These are phyloP conservation scores for Heliconius erato DNA, from an alignment of 2,888 invertebrate species.

Conservation along the genomic window DNA sequence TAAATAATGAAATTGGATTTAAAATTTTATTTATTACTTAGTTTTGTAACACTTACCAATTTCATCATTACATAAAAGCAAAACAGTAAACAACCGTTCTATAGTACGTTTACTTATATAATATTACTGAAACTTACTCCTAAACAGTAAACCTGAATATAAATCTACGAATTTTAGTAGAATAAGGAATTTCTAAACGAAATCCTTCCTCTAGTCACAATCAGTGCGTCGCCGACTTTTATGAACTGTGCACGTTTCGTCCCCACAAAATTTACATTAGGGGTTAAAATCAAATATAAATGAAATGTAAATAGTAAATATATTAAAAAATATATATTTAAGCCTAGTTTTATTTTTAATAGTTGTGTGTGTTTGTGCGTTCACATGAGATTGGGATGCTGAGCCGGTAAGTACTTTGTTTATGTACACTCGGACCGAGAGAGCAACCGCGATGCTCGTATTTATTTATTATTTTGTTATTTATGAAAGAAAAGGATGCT, in stretches of 20 bases:
- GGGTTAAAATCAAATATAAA: constrained; percentile 23
- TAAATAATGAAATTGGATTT: neutral
- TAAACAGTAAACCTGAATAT: constrained; percentile 7
- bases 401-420: constrained; percentile 63
- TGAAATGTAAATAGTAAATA: constrained; percentile 30
- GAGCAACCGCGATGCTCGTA: constrained; percentile 60
- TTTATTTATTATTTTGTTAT: constrained; percentile 48
- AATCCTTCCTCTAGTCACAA: neutral
- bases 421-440: constrained; percentile 53
- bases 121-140: neutral
- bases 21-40: neutral
- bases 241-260: constrained; percentile 52
- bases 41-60: neutral
- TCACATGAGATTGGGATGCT: constrained; percentile 61
- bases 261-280: constrained; percentile 18
- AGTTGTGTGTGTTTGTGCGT: constrained; percentile 1
- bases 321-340: neutral
- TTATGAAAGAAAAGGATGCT: neutral
- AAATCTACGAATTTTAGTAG: neutral
- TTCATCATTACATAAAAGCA: neutral
- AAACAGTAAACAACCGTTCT: neutral
- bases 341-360: neutral
- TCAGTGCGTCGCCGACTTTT: constrained; percentile 65
- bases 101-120: neutral
- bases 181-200: constrained; percentile 41